Evolutionary conservation across 1,140 invertebrate genomes (phyloP), one percentile per base, ranked within the genome.

Genomic region (Eriosoma lanigerum): DNA sequence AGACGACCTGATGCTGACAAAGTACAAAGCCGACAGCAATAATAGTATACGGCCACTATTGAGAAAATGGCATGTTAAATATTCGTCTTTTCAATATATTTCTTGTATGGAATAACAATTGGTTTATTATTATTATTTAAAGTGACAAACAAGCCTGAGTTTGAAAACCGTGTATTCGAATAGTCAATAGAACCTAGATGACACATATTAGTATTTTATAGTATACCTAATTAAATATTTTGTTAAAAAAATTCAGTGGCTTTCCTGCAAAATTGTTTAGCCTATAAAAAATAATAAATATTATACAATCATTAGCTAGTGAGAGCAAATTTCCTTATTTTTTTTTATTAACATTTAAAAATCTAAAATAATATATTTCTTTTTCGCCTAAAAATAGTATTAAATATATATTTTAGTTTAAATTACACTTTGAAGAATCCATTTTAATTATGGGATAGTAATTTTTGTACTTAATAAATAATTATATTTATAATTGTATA

Each of bases 61-160:
- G 44, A 38, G 32, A 38, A 68, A 68, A 68, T 68, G 66, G 46
- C 66, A 68, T 68, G 66, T 48, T 68, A 68, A 48, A 68, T 68
- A 68, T 68, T 68, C 66, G 66, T 68, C 38, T 68, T 68, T 24
- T 12, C 66, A 1, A 26, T 21, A 9, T 13, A 19, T 19, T 68
- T 15, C 15, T 68, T n/a, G 44, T 46, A 21, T 24, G 44, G 66
- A 68, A 68, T 68, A 68, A 68, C 66, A 68, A 68, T 68, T 46
- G 26, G 26, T 62, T 32, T 62, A 32, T 24, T 62, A 62, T 29
- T 44, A 38, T 24, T 29, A 6, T 29, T n/a, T 6, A 29, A n/a
- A 17, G 38, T 68, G 66, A 68, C 38, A 68, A 48, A 68, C 66
- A 9, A 38, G 44, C 44, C 66, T 46, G 5, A 9, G 32, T 19